Evolutionary conservation across 2,113 vertebrate species (phyloP).

Genomic region (Caloenas nicobarica): DNA sequence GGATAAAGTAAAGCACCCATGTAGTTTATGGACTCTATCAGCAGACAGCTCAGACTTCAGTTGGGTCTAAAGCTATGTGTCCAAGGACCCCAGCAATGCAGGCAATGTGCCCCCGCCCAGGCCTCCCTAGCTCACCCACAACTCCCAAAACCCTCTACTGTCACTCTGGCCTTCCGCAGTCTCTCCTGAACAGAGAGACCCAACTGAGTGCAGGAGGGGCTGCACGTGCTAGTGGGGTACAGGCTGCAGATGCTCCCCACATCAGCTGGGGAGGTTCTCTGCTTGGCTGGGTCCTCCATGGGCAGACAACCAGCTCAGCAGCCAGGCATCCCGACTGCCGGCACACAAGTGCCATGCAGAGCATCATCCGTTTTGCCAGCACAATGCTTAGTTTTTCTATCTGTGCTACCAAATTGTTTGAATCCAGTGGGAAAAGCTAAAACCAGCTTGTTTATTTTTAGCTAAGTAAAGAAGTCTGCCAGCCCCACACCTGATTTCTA

Average conservation of each 20-base stretch:
- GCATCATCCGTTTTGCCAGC: not conserved
- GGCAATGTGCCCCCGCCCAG: rapidly evolving
- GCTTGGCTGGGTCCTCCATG: not conserved
- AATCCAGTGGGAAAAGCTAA: not conserved
- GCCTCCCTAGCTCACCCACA: not conserved
- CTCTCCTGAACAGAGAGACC: not conserved
- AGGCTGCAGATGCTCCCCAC: too few species aligned
- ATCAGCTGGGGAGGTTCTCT: not conserved
- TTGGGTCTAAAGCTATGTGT: not conserved
- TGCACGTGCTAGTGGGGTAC: rapidly evolving
- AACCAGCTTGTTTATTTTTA: constrained; percentile 1
- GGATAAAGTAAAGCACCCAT: not conserved
- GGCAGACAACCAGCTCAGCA: not conserved
- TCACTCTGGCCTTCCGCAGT: not conserved
- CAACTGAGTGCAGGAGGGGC: not conserved
- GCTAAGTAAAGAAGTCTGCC: not conserved
- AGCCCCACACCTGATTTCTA: not conserved
- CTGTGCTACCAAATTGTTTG: not conserved
- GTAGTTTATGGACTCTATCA: not conserved
- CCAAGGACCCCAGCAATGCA: not conserved
- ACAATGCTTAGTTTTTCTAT: not conserved
- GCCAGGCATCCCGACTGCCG: not conserved
- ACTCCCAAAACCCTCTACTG: not conserved
- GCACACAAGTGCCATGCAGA: rapidly evolving
- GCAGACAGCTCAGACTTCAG: not conserved